Conservation (phyloP, 2,888 invertebrate species). For the Slavum lentiscoides region DNA sequence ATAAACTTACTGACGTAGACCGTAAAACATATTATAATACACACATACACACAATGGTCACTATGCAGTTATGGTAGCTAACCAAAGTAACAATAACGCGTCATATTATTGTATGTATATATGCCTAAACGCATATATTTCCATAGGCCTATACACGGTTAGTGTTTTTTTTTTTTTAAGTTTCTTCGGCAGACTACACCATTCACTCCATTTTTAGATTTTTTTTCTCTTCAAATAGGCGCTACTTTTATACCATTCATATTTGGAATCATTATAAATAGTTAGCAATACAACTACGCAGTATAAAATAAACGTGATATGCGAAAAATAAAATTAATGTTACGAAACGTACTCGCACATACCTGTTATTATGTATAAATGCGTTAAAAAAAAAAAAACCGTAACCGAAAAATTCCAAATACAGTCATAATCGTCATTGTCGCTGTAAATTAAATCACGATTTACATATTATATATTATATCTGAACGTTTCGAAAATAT, state of each 20-base stretch:
- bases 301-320: not conserved
- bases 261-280: conserved; percentile 13
- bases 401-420: conserved; percentile 2
- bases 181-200: not conserved
- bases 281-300: not conserved
- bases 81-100: not conserved
- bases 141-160: not conserved
- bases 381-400: not conserved
- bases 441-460: not conserved
- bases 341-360: conserved; percentile 20
- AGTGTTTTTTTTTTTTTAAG: not conserved
- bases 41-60: not conserved
- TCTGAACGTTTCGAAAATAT: not conserved
- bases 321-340: not conserved
- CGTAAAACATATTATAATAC: not conserved
- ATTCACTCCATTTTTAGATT: conserved; percentile 44
- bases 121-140: not conserved
- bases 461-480: not conserved
- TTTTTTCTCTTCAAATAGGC: conserved; percentile 10
- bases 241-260: not conserved
- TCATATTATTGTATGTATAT: not conserved
- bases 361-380: not conserved
- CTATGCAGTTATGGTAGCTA: not conserved
- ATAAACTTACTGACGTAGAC: not conserved
- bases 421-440: conserved; percentile 2